These are phyloP conservation scores for Spilosoma lubricipeda DNA, from an alignment of 2,888 invertebrate species.

Conservation along the genomic window DNA sequence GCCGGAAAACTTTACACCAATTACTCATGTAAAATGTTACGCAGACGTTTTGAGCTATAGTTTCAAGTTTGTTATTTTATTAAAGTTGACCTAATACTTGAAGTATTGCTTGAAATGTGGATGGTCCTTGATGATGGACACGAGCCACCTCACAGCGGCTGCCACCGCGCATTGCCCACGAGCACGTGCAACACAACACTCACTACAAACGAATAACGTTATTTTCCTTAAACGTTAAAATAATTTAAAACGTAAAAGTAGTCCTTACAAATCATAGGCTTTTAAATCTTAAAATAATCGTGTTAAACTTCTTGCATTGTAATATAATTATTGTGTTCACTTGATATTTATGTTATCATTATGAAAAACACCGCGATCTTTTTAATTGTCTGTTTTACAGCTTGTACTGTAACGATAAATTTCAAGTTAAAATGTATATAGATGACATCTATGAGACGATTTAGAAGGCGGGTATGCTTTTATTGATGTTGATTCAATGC, in stretches of 20 bases:
- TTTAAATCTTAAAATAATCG: too few species aligned
- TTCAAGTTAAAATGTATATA: too few species aligned
- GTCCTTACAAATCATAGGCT: too few species aligned
- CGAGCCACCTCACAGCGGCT: background rate
- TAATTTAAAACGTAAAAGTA: background rate
- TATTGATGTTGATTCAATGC: too few species aligned
- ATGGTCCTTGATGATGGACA: background rate
- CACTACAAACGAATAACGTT: background rate
- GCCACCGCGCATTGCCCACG: background rate
- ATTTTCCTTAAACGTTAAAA: too few species aligned
- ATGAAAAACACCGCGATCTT: background rate
- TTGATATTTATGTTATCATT: background rate
- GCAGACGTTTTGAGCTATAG: background rate
- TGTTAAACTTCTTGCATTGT: too few species aligned
- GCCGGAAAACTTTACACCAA: background rate
- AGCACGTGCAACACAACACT: background rate
- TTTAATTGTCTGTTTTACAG: background rate
- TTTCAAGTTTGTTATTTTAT: background rate
- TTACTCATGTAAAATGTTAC: background rate
- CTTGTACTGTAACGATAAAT: too few species aligned
- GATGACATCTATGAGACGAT: too few species aligned
- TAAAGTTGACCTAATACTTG: background rate
- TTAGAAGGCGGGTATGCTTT: too few species aligned
- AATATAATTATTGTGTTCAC: background rate
- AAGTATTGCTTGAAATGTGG: background rate